phyloP scores from a whole-genome alignment of 2,888 invertebrate genomes.

The Tolmerus cingulatus region DNA sequence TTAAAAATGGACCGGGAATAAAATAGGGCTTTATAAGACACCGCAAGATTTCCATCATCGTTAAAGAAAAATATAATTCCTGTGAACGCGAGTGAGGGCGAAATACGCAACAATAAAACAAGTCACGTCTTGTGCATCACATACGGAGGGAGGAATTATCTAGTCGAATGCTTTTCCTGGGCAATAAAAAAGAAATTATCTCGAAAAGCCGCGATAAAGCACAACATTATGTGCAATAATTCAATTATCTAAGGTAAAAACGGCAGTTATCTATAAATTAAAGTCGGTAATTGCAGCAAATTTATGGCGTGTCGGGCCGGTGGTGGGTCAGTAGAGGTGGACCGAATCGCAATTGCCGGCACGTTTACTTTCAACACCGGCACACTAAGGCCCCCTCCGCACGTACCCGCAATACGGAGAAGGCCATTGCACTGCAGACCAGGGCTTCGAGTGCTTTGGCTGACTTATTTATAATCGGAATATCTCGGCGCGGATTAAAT shows the following conservation, averaged over 20 bases:
- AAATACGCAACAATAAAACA: constrained; percentile 5
- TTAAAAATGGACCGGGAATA: too few species aligned
- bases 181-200: constrained; percentile 25
- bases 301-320: not conserved
- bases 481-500: not conserved
- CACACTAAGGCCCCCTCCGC: not conserved
- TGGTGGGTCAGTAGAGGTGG: not conserved
- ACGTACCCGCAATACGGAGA: not conserved
- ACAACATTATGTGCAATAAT: constrained; percentile 22
- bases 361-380: not conserved
- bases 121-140: not conserved
- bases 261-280: constrained; percentile 34
- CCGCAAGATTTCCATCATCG: not conserved
- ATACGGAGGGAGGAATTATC: not conserved
- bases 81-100: not conserved
- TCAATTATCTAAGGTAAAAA: constrained; percentile 36
- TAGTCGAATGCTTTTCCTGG: not conserved
- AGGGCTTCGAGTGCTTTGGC: not conserved
- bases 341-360: not conserved
- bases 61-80: not conserved
- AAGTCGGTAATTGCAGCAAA: constrained; percentile 22
- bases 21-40: not conserved
- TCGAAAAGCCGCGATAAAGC: constrained; percentile 9
- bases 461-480: not conserved
- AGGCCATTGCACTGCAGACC: not conserved